Evolutionary conservation across 2,888 invertebrate species (phyloP), one percentile per base, ranked within the genome.

Genomic region (Tenodera sinensis): DNA sequence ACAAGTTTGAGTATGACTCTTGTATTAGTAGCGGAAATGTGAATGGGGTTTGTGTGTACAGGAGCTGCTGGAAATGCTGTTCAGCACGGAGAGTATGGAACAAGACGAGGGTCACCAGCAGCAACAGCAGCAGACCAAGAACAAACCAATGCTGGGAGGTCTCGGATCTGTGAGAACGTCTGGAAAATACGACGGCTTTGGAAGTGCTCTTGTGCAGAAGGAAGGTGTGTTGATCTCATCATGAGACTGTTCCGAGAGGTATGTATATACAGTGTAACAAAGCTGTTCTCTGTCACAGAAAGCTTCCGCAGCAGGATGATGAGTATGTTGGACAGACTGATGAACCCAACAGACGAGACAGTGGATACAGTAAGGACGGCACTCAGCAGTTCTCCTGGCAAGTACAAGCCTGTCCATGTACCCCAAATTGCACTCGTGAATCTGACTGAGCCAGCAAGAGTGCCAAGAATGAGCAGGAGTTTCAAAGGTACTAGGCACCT

Each of bases 161-260:
- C 85, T 91, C 25, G 91, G 91, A 4, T 89, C 85, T 34, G 87
- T 71, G 12, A 87, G 27, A n/a, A 20, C 83, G 4, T 83, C 84
- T 15, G 90, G 90, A 42, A 91, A 90, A 15, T 91, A 91, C 88
- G 90, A 91, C 14, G 91, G 91, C 1, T 91, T 91, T 90, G 91
- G 91, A 54, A 91, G 89, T 82, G 90, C 90, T 81, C 88, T 90
- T 87, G 20, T 84, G 3, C 82, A 88, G 14, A 90, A 88, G 47
- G 86, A 89, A 83, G 88, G 89, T 89, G 88, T 81, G n/a, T 85
- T 71, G 28, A 47, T 4, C 47, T 85, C 25, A n/a, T n/a, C n/a
- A n/a, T n/a, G n/a, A n/a, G n/a, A n/a, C n/a, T n/a, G n/a, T n/a
- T n/a, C n/a, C n/a, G n/a, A n/a, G n/a, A n/a, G n/a, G n/a, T n/a